A percentile compares a stretch with the other conserved stretches of the same genome.
Evolutionary conservation across 1,140 invertebrate species (phyloP).

Genomic region (Caenorhabditis latens): DNA sequence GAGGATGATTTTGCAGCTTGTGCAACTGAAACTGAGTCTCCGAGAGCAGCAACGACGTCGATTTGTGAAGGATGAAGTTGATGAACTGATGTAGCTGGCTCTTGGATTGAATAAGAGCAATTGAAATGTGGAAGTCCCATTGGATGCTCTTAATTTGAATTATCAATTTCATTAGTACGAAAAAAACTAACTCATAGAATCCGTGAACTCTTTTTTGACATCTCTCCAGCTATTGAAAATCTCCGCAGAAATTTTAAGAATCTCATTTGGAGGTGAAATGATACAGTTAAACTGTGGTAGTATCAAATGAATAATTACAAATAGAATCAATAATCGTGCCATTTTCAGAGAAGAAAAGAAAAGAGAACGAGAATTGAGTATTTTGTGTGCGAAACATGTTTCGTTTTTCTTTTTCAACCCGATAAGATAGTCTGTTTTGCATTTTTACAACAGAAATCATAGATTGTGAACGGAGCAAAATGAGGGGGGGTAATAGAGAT

Average conservation of each 20-base stretch:
- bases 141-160: constrained; percentile 13
- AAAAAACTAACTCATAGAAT: constrained; percentile 32
- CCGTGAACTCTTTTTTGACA: not conserved
- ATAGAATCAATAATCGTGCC: not conserved
- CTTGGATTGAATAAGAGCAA: not conserved
- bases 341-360: constrained; percentile 3
- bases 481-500: not conserved
- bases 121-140: constrained; percentile 41
- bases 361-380: not conserved
- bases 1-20: constrained; percentile 14
- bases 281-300: not conserved
- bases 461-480: not conserved
- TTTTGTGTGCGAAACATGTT: not conserved
- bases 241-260: constrained; percentile 22
- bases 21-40: constrained; percentile 56
- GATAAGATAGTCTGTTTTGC: constrained; percentile 47
- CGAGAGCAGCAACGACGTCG: constrained; percentile 31
- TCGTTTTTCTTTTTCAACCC: not conserved
- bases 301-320: not conserved
- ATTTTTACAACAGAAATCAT: not conserved
- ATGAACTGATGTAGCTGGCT: not conserved
- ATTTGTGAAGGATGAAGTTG: constrained; percentile 51
- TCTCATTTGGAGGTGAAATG: constrained; percentile 10
- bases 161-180: not conserved
- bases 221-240: constrained; percentile 44